Conservation (phyloP, 2,888 invertebrate species). For the Kryphioiulus occultus region DNA sequence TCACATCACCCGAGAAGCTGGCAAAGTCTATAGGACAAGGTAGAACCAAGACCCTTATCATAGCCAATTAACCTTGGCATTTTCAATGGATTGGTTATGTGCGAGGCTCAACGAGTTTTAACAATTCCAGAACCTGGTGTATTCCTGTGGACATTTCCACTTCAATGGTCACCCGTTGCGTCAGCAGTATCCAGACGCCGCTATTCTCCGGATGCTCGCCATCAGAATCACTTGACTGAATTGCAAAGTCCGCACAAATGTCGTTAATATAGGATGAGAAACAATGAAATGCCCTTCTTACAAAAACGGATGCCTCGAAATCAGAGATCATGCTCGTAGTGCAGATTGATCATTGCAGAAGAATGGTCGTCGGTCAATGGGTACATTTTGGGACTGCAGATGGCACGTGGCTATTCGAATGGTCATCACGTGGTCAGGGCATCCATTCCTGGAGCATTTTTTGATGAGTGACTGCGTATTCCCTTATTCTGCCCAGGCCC, state of each 20-base stretch:
- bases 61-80: not conserved
- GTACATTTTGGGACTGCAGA: not conserved
- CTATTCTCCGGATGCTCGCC: not conserved
- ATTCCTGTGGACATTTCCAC: not conserved
- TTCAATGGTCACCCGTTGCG: not conserved
- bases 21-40: not conserved
- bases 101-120: not conserved
- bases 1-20: not conserved
- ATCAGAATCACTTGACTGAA: slow-evolving; percentile 35
- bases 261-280: slow-evolving; percentile 26
- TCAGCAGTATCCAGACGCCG: not conserved
- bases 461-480: not conserved
- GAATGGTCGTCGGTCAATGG: not conserved
- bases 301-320: not conserved
- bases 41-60: not conserved
- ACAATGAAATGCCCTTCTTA: slow-evolving; percentile 33
- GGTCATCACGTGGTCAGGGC: not conserved
- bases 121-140: not conserved
- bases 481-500: not conserved
- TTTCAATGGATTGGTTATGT: not conserved
- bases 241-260: slow-evolving; percentile 39
- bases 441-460: not conserved
- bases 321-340: not conserved
- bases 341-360: too few species aligned
- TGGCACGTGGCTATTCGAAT: not conserved